A percentile compares a stretch with the other conserved stretches of the same genome.
Conservation (phyloP, 1,140 invertebrate species). For the Tetramorium parvispinum region DNA sequence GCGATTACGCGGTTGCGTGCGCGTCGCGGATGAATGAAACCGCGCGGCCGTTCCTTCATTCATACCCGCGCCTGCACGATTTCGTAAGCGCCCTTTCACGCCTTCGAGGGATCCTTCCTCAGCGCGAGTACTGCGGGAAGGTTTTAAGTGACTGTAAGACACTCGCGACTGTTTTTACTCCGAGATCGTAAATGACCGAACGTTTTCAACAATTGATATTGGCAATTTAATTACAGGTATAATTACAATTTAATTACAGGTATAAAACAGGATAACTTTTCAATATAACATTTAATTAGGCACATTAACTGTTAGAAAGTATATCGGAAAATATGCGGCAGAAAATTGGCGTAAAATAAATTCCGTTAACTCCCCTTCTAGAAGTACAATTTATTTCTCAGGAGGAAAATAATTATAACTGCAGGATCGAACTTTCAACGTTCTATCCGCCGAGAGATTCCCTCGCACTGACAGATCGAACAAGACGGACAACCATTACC, state of each 20-base stretch:
- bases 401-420: slow-evolving; percentile 34
- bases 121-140: not conserved
- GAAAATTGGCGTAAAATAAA: not conserved
- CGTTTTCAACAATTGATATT: not conserved
- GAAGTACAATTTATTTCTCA: slow-evolving; percentile 32
- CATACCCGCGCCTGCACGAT: slow-evolving; percentile 45
- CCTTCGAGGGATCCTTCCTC: slow-evolving; percentile 10
- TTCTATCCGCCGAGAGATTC: slow-evolving; percentile 35
- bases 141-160: not conserved
- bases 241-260: no score
- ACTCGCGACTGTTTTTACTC: not conserved
- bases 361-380: not conserved
- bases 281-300: not conserved
- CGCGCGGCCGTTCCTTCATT: slow-evolving; percentile 57
- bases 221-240: not conserved
- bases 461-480: slow-evolving; percentile 43
- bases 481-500: slow-evolving; percentile 55
- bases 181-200: not conserved
- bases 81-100: slow-evolving; percentile 66
- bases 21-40: slow-evolving; percentile 69
- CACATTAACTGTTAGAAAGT: not conserved
- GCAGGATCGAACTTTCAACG: slow-evolving; percentile 26
- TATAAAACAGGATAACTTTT: not conserved
- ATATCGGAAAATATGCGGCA: not conserved
- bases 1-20: slow-evolving; percentile 55